phyloP scores from a whole-genome alignment of 2,797 vertebrate species.

The Danio aesculapii region DNA sequence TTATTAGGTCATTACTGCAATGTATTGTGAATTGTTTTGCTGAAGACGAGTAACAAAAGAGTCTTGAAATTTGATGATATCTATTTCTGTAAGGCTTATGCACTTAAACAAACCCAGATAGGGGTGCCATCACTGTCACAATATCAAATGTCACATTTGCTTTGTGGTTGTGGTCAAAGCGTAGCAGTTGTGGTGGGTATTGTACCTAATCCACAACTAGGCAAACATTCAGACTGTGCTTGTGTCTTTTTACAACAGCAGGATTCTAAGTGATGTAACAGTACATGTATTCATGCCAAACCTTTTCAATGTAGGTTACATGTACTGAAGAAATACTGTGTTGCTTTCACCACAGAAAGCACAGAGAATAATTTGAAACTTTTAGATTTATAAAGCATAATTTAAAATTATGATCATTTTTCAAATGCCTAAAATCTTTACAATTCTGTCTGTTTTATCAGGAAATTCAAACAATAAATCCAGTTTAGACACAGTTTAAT shows the following conservation, averaged over 20 bases:
- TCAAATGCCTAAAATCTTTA: too few relatives aligned
- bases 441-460: too few relatives aligned
- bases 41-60: constrained; percentile 13
- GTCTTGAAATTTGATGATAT: not conserved
- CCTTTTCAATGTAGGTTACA: too few relatives aligned
- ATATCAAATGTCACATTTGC: constrained; percentile 27
- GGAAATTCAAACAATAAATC: too few relatives aligned
- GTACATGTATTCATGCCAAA: too few relatives aligned
- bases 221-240: constrained; percentile 14
- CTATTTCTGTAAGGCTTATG: not conserved
- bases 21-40: constrained; percentile 2
- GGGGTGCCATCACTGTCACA: constrained; percentile 30
- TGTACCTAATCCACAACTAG: constrained; percentile 36
- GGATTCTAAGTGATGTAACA: constrained; percentile 5
- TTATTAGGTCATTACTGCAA: not conserved
- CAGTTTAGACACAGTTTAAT: too few relatives aligned
- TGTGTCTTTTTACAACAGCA: constrained; percentile 26
- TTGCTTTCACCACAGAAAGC: too few relatives aligned
- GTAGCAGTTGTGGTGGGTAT: not conserved
- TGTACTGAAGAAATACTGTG: too few relatives aligned
- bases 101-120: constrained; percentile 23
- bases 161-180: not conserved
- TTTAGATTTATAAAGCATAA: too few relatives aligned
- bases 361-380: too few relatives aligned
- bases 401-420: too few relatives aligned